Percentiles rank a stretch among this genome's conserved stretches.
Conservation (phyloP, 2,113 vertebrate genomes). For the Callaeas wilsoni region DNA sequence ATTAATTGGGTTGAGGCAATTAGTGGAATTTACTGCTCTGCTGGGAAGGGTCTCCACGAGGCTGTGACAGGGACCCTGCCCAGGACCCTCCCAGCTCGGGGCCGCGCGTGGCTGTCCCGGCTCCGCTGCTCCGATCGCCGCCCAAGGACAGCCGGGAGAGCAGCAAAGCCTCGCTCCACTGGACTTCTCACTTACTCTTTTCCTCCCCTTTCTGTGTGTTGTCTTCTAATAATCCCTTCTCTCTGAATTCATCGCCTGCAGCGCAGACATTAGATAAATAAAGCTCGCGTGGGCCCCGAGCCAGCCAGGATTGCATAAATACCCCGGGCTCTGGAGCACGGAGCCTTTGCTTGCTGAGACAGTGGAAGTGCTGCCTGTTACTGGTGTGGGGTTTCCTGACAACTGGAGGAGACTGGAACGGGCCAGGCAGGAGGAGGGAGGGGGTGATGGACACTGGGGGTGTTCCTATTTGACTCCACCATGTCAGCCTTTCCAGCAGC, state of each 20-base stretch:
- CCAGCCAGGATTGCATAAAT: slow-evolving; percentile 51
- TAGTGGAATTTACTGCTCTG: not conserved
- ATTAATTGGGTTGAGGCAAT: not conserved
- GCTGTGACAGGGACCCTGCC: not conserved
- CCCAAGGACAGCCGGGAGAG: not conserved
- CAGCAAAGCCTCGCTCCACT: not conserved
- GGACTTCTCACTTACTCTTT: slow-evolving; percentile 9
- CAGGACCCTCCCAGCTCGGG: not conserved
- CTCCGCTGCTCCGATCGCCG: accelerated
- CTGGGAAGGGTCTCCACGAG: not conserved
- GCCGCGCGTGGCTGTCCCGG: accelerated
- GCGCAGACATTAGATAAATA: slow-evolving; percentile 64
- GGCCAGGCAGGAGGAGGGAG: not conserved
- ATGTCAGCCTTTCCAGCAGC: not conserved
- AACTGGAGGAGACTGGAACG: not conserved
- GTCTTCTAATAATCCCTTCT: slow-evolving; percentile 58
- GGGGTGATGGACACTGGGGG: not conserved
- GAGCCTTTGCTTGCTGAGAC: slow-evolving; percentile 16
- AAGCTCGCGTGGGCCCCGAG: slow-evolving; percentile 21
- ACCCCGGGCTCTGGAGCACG: slow-evolving; percentile 11
- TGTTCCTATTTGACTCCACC: not conserved
- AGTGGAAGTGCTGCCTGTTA: not conserved
- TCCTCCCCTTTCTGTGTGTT: not conserved
- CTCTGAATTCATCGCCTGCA: slow-evolving; percentile 49
- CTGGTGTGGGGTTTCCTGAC: not conserved